Conservation (phyloP, 23 tunicate species). For the Botrylloides violaceus region DNA sequence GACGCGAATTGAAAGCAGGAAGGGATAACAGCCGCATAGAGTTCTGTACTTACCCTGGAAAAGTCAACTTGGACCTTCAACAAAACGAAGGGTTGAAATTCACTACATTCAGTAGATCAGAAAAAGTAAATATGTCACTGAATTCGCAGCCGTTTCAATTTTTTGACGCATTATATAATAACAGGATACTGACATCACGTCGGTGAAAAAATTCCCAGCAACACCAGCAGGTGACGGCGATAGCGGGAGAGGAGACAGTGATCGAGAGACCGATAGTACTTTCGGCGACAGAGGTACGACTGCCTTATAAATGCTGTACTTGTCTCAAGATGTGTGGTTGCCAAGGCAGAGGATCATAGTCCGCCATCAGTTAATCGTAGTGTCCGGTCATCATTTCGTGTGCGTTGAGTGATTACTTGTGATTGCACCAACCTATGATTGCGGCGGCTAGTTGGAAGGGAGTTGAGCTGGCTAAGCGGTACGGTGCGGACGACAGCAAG, state of each 20-base stretch:
- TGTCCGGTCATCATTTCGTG: no score
- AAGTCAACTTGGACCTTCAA: background rate
- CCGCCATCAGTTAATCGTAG: no score
- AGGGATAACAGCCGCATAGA: background rate
- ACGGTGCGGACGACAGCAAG: no score
- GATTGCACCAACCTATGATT: no score
- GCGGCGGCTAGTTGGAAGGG: no score
- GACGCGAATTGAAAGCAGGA: background rate
- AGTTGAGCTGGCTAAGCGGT: no score
- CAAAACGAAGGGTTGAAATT: background rate
- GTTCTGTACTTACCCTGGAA: background rate
- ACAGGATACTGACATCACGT: background rate
- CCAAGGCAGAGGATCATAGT: no score
- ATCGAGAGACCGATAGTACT: constrained; percentile 53
- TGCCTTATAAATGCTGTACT: no score
- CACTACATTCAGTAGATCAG: background rate
- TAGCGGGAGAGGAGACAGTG: constrained; percentile 90
- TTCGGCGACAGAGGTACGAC: constrained; percentile 53
- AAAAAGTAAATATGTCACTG: background rate
- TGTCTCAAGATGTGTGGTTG: no score
- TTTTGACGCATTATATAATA: background rate
- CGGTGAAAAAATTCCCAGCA: background rate
- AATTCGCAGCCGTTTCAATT: background rate
- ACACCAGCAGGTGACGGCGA: constrained; percentile 45
- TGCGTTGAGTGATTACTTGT: no score